Conservation (phyloP, 1,140 invertebrate genomes). For the Stegodyphus dumicola region DNA sequence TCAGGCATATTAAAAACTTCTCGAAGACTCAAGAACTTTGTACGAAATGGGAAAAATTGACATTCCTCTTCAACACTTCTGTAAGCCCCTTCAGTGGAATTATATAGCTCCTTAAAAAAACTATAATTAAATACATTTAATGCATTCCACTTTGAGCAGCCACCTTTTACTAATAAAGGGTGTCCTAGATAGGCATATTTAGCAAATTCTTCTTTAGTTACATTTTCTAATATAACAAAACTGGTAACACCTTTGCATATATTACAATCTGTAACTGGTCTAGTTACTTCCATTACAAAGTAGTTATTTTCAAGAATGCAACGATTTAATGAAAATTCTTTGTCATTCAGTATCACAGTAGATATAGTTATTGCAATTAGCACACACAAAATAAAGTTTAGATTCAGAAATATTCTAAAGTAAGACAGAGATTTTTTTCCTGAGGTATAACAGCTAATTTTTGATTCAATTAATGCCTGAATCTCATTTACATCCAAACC, state of each 20-base stretch:
- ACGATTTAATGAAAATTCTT: conserved; percentile 32
- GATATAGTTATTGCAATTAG: conserved; percentile 21
- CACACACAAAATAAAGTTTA: conserved; percentile 34
- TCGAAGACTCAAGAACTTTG: conserved; percentile 79
- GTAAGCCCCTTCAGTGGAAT: conserved; percentile 66
- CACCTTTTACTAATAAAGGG: conserved; percentile 88
- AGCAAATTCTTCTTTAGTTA: conserved; percentile 76
- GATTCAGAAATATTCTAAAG: conserved; percentile 25
- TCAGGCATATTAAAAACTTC: conserved; percentile 80
- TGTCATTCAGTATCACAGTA: conserved; percentile 29
- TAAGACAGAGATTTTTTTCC: conserved; percentile 4
- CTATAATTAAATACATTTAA: conserved; percentile 78
- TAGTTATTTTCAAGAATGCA: conserved; percentile 76
- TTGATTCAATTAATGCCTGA: background rate
- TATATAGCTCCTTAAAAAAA: conserved; percentile 84
- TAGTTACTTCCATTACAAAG: conserved; percentile 84
- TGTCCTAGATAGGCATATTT: conserved; percentile 78
- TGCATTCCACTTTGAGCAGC: conserved; percentile 82
- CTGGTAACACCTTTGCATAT: conserved; percentile 76
- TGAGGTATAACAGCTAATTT: background rate
- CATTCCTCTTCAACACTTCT: conserved; percentile 72
- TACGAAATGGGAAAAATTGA: conserved; percentile 93
- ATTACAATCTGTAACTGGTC: conserved; percentile 83
- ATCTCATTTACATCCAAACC: conserved; percentile 35
- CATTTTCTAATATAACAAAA: conserved; percentile 74